Base-by-base conservation (phyloP, 2,888 invertebrate species). In the Zonitis immaculata region DNA sequence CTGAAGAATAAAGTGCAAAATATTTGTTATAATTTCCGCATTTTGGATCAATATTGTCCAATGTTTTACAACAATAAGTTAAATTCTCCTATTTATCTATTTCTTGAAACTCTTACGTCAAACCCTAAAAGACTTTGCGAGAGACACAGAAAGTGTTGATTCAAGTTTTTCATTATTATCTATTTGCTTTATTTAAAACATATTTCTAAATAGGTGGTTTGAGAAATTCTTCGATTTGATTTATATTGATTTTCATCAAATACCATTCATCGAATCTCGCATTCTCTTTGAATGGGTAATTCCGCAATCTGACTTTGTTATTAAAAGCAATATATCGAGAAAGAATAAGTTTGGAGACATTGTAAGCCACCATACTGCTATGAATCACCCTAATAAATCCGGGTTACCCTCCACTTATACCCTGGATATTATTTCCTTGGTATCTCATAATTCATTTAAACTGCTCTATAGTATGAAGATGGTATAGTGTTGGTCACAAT, bases 321-420 rank as follows among this genome's bases (percentile, higher is more conserved):
- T 52, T 52, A 52, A 52, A 49, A 52, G 55, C 55, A 51, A 56
- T 56, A 56, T 52, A 56, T 54, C 45, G 54, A 46, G 54, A 51
- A 51, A 51, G 49, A 55, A 55, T 56, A 56, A 52, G 50, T 49
- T 47, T 28, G 49, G 44, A 47, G 52, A 56, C 53, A 50, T 42
- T 56, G 50, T 56, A 56, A 56, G 52, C 56, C 53, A 53, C 50
- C 52, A 32, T 47, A 46, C 44, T 39, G 47, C 45, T 47, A 52
- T 53, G 53, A 56, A 56, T 56, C 56, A 56, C 52, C 47, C 47
- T 50, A 53, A 56, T 56, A 56, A 56, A 56, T 56, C 56, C 50
- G 49, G 30, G 54, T 52, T 51, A 53, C 56, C 56, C 56, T 52
- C 52, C 56, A 55, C 50, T 54, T 54, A 51, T 39, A 35, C 47